Base-by-base conservation (phyloP, 1,140 invertebrate species). In the Eubasilissa regina region DNA sequence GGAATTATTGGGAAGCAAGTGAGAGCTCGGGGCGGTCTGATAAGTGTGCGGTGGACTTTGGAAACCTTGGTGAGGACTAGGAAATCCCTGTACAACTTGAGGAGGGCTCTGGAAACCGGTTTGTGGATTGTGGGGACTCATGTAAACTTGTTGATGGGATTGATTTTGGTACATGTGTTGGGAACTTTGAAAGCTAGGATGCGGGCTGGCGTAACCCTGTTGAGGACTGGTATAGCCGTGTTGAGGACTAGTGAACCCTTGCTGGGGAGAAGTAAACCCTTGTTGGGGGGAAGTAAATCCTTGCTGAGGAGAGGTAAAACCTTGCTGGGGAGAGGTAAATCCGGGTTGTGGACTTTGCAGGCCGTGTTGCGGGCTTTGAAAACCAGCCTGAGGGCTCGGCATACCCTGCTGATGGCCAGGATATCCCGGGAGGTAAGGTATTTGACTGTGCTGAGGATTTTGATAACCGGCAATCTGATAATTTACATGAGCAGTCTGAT, bases 141-240 rank as follows among this genome's bases (percentile, higher is more conserved):
- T n/a, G 19, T 58, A 77, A 17, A 12, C 62, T 9, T 79, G 76
- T 17, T 21, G 60, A 55, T 89, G 87, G 6, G 85, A 85, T 0
- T 87, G 86, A 79, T 85, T 88, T 43, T 87, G 87, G 68, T 87
- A 89, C 1, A 84, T 85, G 45, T 87, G 83, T 85, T 87, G 86
- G 62, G 87, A 87, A 64, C 73, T 77, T 7, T 58, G 53, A 43
- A 78, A 81, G 0, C 80, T 73, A 0, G 75, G 73, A 11, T 81
- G 77, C 0, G 80, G 77, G 47, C 75, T 80, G n/a, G 73, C 43
- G 35, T 55, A 81, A 15, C 77, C 77, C 15, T 79, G 80, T 45
- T 81, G 80, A 3, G 80, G 80, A n/a, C 53, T 72, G 43, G 13
- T 13, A 35, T 62, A 81, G 12, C 77, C 77, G 12, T 79, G 80